Evolutionary conservation across 2,113 vertebrate genomes (phyloP), one percentile per base, ranked within the genome.

Genomic region (Megaceryle torquata): DNA sequence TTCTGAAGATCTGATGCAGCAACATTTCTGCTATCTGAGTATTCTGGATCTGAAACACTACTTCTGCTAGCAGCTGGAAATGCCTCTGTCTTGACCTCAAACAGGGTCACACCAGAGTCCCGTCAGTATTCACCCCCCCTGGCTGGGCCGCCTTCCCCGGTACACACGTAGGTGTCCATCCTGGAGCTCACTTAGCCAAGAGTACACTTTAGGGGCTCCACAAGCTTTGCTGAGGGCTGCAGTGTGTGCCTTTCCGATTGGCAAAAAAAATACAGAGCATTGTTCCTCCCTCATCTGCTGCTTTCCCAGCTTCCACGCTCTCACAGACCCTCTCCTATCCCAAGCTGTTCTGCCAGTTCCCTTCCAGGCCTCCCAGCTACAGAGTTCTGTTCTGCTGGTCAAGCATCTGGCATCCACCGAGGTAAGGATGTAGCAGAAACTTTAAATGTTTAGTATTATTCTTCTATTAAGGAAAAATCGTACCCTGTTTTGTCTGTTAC

Each of bases 361-460:
- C 37, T 10, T 26, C 8, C 0, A 1, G 18, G 16, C 9, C 59
- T 17, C 78, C 35, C 37, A 2, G 9, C 1, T 37, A 2, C 29
- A 2, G 29, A 24, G 35, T 2, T 54, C 82, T 7, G n/a, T 25
- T 67, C 48, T 33, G 21, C 78, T 35, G 24, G 13, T 54, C 41
- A 4, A 6, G 29, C 25, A 5, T 8, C 60, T 1, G 2, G 7
- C 29, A 75, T 0, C 79, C 17, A 9, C n/a, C 1, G 35, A 50
- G 37, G 46, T 22, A 44, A 10, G 53, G 31, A 13, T 26, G 9
- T 0, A 5, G 4, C 53, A 59, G 46, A n/a, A 60, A 15, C 53
- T n/a, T 11, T 19, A 29, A 18, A n/a, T 13, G 15, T 26, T 63
- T 24, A 3, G 6, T 6, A 4, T 8, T 57, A 2, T 28, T 60